Evolutionary conservation across 2,888 invertebrate species (phyloP).

Genomic region (Apotomis turbidana): DNA sequence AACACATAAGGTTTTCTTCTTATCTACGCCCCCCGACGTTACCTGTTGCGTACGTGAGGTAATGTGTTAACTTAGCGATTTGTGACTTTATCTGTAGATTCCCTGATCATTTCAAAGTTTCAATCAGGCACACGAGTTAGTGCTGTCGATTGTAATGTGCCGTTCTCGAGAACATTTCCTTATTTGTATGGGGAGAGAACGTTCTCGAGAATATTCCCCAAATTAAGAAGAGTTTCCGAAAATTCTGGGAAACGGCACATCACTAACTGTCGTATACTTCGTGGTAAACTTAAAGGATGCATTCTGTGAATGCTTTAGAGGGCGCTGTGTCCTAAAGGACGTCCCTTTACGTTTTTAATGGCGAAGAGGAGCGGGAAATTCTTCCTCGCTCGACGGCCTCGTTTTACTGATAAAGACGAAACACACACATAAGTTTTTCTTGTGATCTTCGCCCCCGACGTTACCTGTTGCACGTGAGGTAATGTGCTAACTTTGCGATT

Average conservation of each 20-base stretch:
- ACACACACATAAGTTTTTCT: neutral
- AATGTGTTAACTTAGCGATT: conserved; percentile 19
- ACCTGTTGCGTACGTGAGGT: conserved; percentile 17
- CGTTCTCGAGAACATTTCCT: too few relatives aligned
- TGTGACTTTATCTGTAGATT: conserved; percentile 18
- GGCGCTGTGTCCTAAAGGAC: too few relatives aligned
- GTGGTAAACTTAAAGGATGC: too few relatives aligned
- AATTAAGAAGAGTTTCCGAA: too few relatives aligned
- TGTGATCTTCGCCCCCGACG: neutral
- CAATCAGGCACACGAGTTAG: too few relatives aligned
- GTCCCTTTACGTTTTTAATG: too few relatives aligned
- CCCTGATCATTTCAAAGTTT: neutral
- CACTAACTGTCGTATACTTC: too few relatives aligned
- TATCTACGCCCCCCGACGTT: neutral
- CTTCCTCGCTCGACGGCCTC: neutral
- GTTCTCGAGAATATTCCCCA: too few relatives aligned
- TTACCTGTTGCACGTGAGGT: conserved; percentile 17
- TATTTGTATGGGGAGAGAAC: too few relatives aligned
- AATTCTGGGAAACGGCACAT: too few relatives aligned
- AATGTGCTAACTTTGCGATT: conserved; percentile 19
- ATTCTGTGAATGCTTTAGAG: too few relatives aligned
- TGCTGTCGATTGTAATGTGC: too few relatives aligned
- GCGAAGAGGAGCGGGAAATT: neutral
- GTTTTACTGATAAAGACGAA: neutral
- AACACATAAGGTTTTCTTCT: conserved; percentile 1